These are phyloP conservation scores for Isotomurus palustris DNA, from an alignment of 2,888 invertebrate genomes.

Conservation along the genomic window DNA sequence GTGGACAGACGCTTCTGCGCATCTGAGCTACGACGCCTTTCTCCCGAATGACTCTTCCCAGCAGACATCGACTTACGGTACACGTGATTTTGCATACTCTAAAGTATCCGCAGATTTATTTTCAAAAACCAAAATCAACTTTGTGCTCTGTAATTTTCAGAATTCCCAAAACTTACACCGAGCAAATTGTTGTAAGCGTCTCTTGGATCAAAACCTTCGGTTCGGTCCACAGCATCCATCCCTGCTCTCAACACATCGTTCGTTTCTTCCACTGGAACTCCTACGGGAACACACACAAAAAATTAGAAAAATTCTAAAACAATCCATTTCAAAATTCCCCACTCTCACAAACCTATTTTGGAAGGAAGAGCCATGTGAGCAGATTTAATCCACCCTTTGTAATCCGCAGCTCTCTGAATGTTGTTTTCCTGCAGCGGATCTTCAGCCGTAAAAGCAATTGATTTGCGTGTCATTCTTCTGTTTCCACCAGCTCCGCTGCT, in stretches of 20 bases:
- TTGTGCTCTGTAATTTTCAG: too few species aligned
- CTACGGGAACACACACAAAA: not conserved
- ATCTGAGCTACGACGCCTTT: too few species aligned
- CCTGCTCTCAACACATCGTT: not conserved
- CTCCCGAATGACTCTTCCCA: too few species aligned
- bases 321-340: not conserved
- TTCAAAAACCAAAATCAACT: too few species aligned
- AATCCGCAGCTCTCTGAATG: not conserved
- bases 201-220: not conserved
- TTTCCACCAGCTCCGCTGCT: too few species aligned
- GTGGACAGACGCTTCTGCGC: too few species aligned
- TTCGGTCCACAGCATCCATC: not conserved
- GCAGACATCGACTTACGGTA: too few species aligned
- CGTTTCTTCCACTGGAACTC: not conserved
- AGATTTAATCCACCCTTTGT: not conserved
- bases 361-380: not conserved
- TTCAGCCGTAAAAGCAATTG: not conserved
- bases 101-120: too few species aligned
- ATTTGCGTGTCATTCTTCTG: too few species aligned
- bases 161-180: not conserved
- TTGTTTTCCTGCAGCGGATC: not conserved
- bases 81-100: too few species aligned
- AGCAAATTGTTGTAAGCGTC: not conserved
- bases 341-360: not conserved
- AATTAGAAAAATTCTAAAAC: not conserved